These are phyloP conservation scores for Contarinia nasturtii DNA, from an alignment of 1,140 invertebrate genomes.

Conservation along the genomic window DNA sequence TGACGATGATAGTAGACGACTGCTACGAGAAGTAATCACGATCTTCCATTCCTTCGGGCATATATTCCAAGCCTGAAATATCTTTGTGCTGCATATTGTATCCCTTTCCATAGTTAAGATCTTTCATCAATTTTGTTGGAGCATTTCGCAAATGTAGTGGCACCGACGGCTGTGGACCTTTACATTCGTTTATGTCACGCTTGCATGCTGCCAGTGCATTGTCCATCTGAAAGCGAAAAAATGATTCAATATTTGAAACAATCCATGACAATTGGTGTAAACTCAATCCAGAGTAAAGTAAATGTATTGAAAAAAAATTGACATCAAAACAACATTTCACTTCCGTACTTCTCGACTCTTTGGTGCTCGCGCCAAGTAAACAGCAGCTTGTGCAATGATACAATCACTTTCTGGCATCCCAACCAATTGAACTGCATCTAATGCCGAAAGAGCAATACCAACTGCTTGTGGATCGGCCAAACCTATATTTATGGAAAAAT, in stretches of 20 bases:
- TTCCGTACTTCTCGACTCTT: constrained; percentile 56
- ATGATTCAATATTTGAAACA: no score
- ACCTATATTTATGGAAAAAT: constrained; percentile 20
- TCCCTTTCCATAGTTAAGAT: constrained; percentile 44
- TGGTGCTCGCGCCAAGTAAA: constrained; percentile 52
- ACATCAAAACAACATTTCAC: no score
- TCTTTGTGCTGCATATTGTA: constrained; percentile 36
- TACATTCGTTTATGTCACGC: constrained; percentile 32
- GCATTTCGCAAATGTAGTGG: constrained; percentile 62
- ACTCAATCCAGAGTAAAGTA: no score
- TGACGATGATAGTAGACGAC: no score
- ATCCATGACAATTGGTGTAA: no score
- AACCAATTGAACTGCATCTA: constrained; percentile 60
- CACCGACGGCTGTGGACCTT: constrained; percentile 49
- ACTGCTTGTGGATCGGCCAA: constrained; percentile 32
- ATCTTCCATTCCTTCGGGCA: constrained; percentile 46
- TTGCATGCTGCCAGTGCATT: constrained; percentile 42
- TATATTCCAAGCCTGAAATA: constrained; percentile 35
- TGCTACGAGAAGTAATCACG: constrained; percentile 44
- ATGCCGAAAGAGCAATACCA: constrained; percentile 44
- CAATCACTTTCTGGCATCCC: constrained; percentile 70
- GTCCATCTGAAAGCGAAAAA: neutral
- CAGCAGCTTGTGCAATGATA: constrained; percentile 52
- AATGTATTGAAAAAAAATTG: no score
- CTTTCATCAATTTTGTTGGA: constrained; percentile 56